Evolutionary conservation across 2,113 vertebrate genomes (phyloP), one percentile per base, ranked within the genome.

Genomic region (Oreochromis spilurus): DNA sequence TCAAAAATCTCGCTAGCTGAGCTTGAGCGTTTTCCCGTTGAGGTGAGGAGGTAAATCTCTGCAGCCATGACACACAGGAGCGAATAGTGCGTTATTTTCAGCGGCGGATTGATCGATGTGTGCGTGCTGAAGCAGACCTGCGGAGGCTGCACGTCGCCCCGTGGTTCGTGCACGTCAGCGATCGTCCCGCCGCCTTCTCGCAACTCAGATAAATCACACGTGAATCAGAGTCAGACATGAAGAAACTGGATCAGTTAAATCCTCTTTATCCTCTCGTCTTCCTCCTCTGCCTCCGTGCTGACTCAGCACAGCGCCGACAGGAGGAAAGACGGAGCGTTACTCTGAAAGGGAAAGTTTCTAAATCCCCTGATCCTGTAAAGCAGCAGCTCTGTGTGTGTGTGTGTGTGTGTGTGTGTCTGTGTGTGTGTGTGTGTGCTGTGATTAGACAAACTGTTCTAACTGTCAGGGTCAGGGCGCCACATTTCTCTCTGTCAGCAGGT

Each of bases 171-270:
- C 43, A 1, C 1, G 0, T 78, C 6, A 31, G 26, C 17, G 14
- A 48, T 29, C 24, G 2, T 26, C 21, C 6, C 3, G 12, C 40
- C 1, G 0, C 43, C 1, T 48, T 29, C 43, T 50, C 4, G 16
- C 26, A 36, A 19, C 54, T 62, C 53, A 21, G 31, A 86, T 14
- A 57, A 72, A 80, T 34, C 58, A 16, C 2, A 2, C 4, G 29
- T 48, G 36, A 86, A 83, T 84, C 72, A 77, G 60, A 43, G 50
- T 58, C n/a, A 16, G 29, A 83, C 75, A 24, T 29, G 81, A 86
- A 53, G 6, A 14, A 29, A 86, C 81, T 57, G 84, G 77, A 84
- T 81, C 81, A 16, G 43, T 40, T 21, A 58, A 82, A 52, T 82
- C 52, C 52, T 83, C 21, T 34, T 70, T 5, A 79, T 72, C 21